Evolutionary conservation across 2,113 vertebrate species (phyloP).

Genomic region (Mesembrinibis cayennensis): DNA sequence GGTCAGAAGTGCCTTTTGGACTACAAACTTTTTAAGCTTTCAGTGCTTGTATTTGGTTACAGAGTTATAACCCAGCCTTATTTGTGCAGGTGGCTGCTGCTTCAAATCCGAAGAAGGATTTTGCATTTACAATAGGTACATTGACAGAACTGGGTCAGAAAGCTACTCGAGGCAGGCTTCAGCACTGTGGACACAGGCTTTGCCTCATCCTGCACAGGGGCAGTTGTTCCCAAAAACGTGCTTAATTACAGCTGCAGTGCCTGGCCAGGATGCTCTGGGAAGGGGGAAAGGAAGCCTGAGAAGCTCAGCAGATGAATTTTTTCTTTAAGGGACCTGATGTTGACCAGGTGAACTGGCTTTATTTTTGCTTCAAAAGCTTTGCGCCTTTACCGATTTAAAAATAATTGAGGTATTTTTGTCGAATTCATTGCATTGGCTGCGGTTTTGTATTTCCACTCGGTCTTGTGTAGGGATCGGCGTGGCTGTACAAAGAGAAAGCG

Average conservation of each 20-base stretch:
- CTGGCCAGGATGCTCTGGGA: neutral
- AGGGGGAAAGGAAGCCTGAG: neutral
- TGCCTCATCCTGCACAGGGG: neutral
- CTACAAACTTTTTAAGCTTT: slow-evolving; percentile 74
- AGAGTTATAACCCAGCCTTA: slow-evolving; percentile 76
- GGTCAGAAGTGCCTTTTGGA: slow-evolving; percentile 72
- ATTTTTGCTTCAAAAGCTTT: neutral
- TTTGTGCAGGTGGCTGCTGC: slow-evolving; percentile 87
- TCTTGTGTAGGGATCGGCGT: neutral
- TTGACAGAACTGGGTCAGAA: slow-evolving; percentile 67
- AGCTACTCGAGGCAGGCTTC: neutral
- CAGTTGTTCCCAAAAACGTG: neutral
- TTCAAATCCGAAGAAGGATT: slow-evolving; percentile 68
- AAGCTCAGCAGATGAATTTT: neutral
- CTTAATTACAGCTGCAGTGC: neutral
- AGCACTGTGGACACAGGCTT: neutral
- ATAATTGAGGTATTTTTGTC: neutral
- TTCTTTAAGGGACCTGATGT: neutral
- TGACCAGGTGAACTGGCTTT: neutral
- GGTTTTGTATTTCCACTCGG: neutral
- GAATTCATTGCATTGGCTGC: fast-evolving
- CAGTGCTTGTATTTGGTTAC: slow-evolving; percentile 72
- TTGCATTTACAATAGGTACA: slow-evolving; percentile 74
- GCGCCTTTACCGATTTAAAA: neutral
- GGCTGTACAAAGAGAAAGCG: neutral